Evolutionary conservation across 2,113 vertebrate species (phyloP), one percentile per base, ranked within the genome.

Genomic region (Corvus cornix): DNA sequence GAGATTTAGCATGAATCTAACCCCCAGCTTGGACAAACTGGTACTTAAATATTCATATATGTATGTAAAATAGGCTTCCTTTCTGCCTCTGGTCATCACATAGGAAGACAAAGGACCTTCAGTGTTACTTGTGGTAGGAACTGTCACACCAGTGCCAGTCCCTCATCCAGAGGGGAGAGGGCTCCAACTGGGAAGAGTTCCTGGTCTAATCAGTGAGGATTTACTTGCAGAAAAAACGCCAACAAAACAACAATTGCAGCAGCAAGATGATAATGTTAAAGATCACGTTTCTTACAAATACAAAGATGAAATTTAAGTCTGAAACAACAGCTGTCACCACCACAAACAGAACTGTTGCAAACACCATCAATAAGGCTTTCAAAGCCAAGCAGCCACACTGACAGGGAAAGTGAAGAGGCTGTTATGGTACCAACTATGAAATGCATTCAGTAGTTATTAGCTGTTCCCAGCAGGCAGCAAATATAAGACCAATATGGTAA

Each of bases 401-500:
- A 66, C 66, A 93, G 51, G 39, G 64, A 73, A 80, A 78, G 82
- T 3, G 63, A 91, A 93, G 90, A 89, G 82, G 62, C 73, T 83
- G 87, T 84, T 97, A 84, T 41, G 89, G 92, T 75, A 88, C 46
- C 41, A 62, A 52, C 67, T 84, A 81, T 24, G 73, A 90, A 93
- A 68, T 55, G 73, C 56, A 85, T 80, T 92, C 82, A 59, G 84
- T 79, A 86, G 94, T 84, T 90, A 87, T 93, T 88, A 94, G 75
- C 46, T 84, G 73, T 77, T 90, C 78, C 83, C 89, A 91, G 92
- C 95, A 94, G 94, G 82, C 84, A 91, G 60, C 94, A 96, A 93
- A 90, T 44, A 51, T 28, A 93, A 87, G 78, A 81, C 82, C 84
- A 87, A 90, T 56, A 94, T 37, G 77, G 87, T 89, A 93, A 95